Evolutionary conservation across 2,888 invertebrate species (phyloP).

Genomic region (Isoperla grammatica): DNA sequence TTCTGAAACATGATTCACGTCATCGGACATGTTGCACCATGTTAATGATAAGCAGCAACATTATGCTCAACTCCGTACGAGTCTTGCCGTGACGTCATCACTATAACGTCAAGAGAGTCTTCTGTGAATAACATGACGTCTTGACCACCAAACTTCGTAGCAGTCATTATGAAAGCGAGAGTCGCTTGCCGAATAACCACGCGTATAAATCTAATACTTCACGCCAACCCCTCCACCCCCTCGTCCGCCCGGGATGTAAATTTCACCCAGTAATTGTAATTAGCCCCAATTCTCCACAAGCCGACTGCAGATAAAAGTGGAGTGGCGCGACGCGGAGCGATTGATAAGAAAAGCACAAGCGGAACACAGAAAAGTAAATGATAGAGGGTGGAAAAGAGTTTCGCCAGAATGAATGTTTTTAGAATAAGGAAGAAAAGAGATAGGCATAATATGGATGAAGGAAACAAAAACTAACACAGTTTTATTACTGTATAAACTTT

Average conservation of each 20-base stretch:
- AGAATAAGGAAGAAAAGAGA: background rate
- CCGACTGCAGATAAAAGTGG: background rate
- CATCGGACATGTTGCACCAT: no score
- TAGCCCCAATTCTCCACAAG: conserved; percentile 15
- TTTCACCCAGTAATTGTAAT: conserved; percentile 25
- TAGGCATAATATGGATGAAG: background rate
- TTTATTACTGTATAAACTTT: conserved; percentile 18
- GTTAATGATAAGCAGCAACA: no score
- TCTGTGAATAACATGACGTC: no score
- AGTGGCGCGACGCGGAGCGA: background rate
- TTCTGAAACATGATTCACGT: no score
- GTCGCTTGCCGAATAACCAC: conserved; percentile 1
- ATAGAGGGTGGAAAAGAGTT: conserved; percentile 3
- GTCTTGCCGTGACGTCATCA: no score
- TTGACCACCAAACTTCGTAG: background rate
- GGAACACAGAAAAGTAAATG: background rate
- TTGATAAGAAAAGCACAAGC: conserved; percentile 3
- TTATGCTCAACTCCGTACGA: no score
- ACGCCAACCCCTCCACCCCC: conserved; percentile 7
- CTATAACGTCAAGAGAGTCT: no score
- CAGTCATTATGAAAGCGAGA: conserved; percentile 3
- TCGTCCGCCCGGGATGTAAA: conserved; percentile 17
- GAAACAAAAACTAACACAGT: conserved; percentile 1
- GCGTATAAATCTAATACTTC: conserved; percentile 23
- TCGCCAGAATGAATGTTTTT: background rate